Percentiles rank a stretch among this genome's conserved stretches.
Evolutionary conservation across 2,113 vertebrate genomes (phyloP).

Genomic region (Pleuronectes platessa): DNA sequence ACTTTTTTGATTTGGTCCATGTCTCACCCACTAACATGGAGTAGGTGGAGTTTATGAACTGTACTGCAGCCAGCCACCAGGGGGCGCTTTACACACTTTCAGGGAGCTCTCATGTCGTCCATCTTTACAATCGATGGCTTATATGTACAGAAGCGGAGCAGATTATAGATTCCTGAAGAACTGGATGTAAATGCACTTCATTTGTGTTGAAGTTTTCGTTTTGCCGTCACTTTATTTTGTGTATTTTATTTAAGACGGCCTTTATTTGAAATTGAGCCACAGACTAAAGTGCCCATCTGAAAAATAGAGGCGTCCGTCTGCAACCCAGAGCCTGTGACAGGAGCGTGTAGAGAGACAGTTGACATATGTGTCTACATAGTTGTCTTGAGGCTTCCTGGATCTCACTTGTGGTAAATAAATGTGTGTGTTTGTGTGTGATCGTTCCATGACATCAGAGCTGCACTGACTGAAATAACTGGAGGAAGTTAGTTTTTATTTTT

Average conservation of each 20-base stretch:
- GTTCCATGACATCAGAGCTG: constrained; percentile 20
- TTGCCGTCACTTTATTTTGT: constrained; percentile 53
- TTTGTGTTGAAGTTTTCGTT: constrained; percentile 27
- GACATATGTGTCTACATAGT: constrained; percentile 21
- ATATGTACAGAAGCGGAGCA: neutral
- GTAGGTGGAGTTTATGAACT: too few species aligned
- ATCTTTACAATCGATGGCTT: neutral
- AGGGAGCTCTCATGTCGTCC: neutral
- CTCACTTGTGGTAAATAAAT: constrained; percentile 38
- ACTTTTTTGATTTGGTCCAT: too few species aligned
- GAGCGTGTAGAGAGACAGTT: neutral
- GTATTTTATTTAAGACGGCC: constrained; percentile 37
- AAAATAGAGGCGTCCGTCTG: constrained; percentile 17
- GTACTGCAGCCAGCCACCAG: neutral
- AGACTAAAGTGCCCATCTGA: constrained; percentile 30
- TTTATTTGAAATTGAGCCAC: constrained; percentile 34
- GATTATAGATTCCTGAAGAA: constrained; percentile 1
- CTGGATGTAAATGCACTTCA: constrained; percentile 32
- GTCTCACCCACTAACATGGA: too few species aligned
- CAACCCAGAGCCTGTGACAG: neutral
- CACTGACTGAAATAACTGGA: constrained; percentile 18
- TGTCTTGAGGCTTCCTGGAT: constrained; percentile 21
- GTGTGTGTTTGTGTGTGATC: constrained; percentile 36
- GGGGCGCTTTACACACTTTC: neutral
- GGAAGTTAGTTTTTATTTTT: neutral